Percentiles rank a stretch among this genome's conserved stretches.
Conservation (phyloP, 2,888 invertebrate genomes). For the Synergus umbraculus region DNA sequence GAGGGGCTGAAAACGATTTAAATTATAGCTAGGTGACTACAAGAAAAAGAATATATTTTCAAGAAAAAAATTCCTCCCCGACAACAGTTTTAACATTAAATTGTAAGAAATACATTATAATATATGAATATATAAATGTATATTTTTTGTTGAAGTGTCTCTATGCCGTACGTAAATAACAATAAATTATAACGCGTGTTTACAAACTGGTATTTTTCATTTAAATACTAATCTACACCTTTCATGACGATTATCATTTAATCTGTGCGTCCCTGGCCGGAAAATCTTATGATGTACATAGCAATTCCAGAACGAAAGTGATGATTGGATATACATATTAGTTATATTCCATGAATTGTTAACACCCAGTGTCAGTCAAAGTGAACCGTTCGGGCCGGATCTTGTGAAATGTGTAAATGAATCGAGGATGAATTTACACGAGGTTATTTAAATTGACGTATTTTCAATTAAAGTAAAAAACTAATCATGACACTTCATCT, state of each 20-base stretch:
- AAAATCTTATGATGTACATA: background rate
- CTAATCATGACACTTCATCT: constrained; percentile 11
- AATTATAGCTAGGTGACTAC: constrained; percentile 13
- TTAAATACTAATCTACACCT: background rate
- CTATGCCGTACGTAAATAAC: constrained; percentile 41
- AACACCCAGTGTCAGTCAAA: constrained; percentile 13
- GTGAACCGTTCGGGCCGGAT: background rate
- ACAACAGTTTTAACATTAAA: constrained; percentile 25
- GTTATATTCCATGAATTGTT: constrained; percentile 5
- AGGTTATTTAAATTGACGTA: constrained; percentile 13
- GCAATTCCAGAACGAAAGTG: constrained; percentile 6
- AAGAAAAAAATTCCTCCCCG: constrained; percentile 15
- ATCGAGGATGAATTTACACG: constrained; percentile 22
- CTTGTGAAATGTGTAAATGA: constrained; percentile 33
- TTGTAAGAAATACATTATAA: constrained; percentile 21
- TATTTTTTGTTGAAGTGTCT: constrained; percentile 43
- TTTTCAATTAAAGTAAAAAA: background rate
- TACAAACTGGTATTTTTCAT: constrained; percentile 33
- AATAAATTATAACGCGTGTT: constrained; percentile 43
- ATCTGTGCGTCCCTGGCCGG: background rate
- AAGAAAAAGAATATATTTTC: constrained; percentile 40
- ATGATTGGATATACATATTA: background rate
- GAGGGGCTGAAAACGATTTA: constrained; percentile 1
- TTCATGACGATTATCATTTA: background rate
- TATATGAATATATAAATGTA: constrained; percentile 40